Evolutionary conservation across 2,113 vertebrate species (phyloP).

Genomic region (Barbus barbus): DNA sequence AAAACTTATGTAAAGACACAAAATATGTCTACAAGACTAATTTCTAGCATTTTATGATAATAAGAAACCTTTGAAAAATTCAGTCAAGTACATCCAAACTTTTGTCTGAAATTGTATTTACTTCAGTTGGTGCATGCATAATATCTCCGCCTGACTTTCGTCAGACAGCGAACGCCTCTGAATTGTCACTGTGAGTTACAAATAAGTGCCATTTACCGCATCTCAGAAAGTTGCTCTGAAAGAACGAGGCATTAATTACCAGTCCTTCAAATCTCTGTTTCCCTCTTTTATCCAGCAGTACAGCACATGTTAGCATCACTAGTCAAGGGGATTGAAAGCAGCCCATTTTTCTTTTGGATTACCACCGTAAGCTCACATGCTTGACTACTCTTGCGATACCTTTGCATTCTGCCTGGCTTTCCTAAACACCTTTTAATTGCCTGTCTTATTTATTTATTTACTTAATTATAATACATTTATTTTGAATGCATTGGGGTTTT

Average conservation of each 20-base stretch:
- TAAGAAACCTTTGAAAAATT: background rate
- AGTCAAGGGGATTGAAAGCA: slow-evolving; percentile 61
- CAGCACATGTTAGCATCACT: slow-evolving; percentile 55
- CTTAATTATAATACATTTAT: slow-evolving; percentile 35
- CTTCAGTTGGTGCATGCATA: background rate
- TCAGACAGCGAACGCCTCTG: background rate
- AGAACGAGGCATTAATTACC: slow-evolving; percentile 5
- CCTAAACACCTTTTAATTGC: slow-evolving; percentile 66
- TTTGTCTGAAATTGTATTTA: background rate
- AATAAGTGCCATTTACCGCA: slow-evolving; percentile 9
- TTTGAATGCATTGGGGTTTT: slow-evolving; percentile 33
- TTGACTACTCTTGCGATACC: slow-evolving; percentile 57
- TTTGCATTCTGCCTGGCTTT: slow-evolving; percentile 58
- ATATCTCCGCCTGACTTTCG: background rate
- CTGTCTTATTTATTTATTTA: slow-evolving; percentile 62
- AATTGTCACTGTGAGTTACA: slow-evolving; percentile 9
- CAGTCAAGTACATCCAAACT: slow-evolving; percentile 5
- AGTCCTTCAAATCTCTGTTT: slow-evolving; percentile 15
- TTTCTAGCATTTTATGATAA: background rate
- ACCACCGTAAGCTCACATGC: slow-evolving; percentile 64
- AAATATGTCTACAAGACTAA: background rate
- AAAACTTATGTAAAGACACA: background rate
- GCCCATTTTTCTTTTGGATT: slow-evolving; percentile 63
- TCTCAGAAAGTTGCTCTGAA: slow-evolving; percentile 11
- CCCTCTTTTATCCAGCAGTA: slow-evolving; percentile 22